Evolutionary conservation across 1,140 invertebrate species (phyloP).

Genomic region (Atta cephalotes): DNA sequence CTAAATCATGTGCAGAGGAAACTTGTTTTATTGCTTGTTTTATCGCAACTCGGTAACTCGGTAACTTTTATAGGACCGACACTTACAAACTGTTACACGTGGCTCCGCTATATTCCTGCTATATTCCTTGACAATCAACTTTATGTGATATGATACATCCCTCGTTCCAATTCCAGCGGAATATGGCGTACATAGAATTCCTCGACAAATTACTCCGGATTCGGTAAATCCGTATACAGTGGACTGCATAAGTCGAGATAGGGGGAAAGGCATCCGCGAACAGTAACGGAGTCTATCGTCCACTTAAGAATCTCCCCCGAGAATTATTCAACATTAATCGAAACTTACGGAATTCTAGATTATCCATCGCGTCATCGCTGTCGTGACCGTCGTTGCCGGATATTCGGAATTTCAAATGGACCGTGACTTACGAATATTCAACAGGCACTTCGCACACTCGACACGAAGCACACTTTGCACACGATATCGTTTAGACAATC

Average conservation of each 20-base stretch:
- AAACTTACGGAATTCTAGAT: slow-evolving; percentile 63
- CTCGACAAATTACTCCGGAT: slow-evolving; percentile 43
- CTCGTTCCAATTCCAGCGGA: slow-evolving; percentile 38
- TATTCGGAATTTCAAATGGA: slow-evolving; percentile 71
- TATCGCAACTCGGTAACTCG: slow-evolving; percentile 30
- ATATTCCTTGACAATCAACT: slow-evolving; percentile 39
- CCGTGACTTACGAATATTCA: slow-evolving; percentile 67
- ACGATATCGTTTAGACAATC: slow-evolving; percentile 33
- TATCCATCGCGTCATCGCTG: slow-evolving; percentile 37
- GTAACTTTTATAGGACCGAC: slow-evolving; percentile 31
- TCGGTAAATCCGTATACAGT: not conserved
- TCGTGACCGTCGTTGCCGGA: slow-evolving; percentile 23
- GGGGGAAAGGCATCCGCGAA: slow-evolving; percentile 21
- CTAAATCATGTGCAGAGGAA: slow-evolving; percentile 18
- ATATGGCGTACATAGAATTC: slow-evolving; percentile 31
- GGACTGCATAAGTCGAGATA: slow-evolving; percentile 4
- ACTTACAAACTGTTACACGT: slow-evolving; percentile 2
- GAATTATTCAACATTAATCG: slow-evolving; percentile 61
- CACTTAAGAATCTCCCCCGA: slow-evolving; percentile 46
- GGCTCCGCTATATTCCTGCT: not conserved
- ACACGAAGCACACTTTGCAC: slow-evolving; percentile 14
- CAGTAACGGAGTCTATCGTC: slow-evolving; percentile 21
- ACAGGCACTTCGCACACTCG: slow-evolving; percentile 47
- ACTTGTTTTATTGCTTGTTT: slow-evolving; percentile 18
- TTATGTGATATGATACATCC: slow-evolving; percentile 48